Evolutionary conservation across 2,888 invertebrate genomes (phyloP).

Genomic region (Portevinia maculata): DNA sequence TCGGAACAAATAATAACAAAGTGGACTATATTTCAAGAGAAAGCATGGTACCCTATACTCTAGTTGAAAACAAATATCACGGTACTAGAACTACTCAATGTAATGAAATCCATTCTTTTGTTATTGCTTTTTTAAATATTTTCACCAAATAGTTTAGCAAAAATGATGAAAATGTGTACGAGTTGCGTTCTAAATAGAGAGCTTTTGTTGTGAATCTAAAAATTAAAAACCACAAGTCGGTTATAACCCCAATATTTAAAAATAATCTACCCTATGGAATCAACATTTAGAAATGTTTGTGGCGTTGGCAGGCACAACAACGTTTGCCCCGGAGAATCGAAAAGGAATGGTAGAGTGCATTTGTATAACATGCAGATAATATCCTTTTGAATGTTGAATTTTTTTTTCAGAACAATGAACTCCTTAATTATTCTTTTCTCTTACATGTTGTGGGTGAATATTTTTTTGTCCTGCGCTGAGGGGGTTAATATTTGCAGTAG

Average conservation of each 20-base stretch:
- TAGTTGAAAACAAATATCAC: too few species aligned
- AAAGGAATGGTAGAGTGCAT: slow-evolving; percentile 59
- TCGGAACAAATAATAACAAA: neutral
- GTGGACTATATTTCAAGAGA: neutral
- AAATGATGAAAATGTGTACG: too few species aligned
- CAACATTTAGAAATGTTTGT: neutral
- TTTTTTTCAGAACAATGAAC: slow-evolving; percentile 67
- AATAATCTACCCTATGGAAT: slow-evolving; percentile 20
- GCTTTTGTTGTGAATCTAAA: too few species aligned
- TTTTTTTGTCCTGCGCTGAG: slow-evolving; percentile 3
- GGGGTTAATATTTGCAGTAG: slow-evolving; percentile 38
- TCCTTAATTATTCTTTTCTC: slow-evolving; percentile 36
- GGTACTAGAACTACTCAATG: too few species aligned
- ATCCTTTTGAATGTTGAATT: slow-evolving; percentile 48
- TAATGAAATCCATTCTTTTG: too few species aligned
- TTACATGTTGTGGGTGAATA: slow-evolving; percentile 15
- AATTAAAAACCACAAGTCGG: too few species aligned
- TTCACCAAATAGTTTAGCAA: too few species aligned
- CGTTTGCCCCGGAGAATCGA: slow-evolving; percentile 42
- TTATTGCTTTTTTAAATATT: too few species aligned
- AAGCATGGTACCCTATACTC: slow-evolving; percentile 4
- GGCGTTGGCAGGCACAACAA: slow-evolving; percentile 10
- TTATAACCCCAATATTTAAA: too few species aligned
- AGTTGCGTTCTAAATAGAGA: too few species aligned
- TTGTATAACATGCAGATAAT: slow-evolving; percentile 50